Base-by-base conservation (phyloP, 37 sponge, comb jelly and placozoan genomes). In the Beroe forskalii region DNA sequence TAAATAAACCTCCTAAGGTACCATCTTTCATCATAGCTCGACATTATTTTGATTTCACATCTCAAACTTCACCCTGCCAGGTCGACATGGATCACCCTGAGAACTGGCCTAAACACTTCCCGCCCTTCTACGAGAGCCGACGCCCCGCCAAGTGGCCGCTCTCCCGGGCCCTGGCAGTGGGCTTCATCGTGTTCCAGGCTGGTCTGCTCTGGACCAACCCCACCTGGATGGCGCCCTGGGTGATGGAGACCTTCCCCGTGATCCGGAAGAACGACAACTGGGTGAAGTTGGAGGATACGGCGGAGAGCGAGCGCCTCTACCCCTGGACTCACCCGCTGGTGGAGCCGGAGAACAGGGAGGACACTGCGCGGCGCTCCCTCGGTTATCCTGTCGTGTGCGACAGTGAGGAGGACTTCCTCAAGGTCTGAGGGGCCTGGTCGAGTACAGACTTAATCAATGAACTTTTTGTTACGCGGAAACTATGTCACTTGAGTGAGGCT, bases 21-120 rank as follows among this genome's bases (percentile, higher is more conserved):
- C n/a, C n/a, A n/a, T n/a, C n/a, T n/a, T n/a, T n/a, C n/a, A n/a
- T n/a, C n/a, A n/a, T n/a, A n/a, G n/a, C n/a, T n/a, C n/a, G n/a
- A n/a, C n/a, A n/a, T n/a, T n/a, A n/a, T n/a, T n/a, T n/a, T n/a
- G n/a, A n/a, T n/a, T n/a, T n/a, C n/a, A n/a, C n/a, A n/a, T n/a
- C n/a, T n/a, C n/a, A n/a, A n/a, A n/a, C n/a, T n/a, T n/a, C n/a
- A n/a, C n/a, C 35, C 76, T 38, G 3, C 27, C 86, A 80, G 86
- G 42, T 80, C 14, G 86, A 80, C 86, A 80, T 80, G 86, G 86
- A 80, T 17, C 86, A 80, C 30, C 86, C 86, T 25, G 86, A 80
- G 86, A 80, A 80, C 40, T 80, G 86, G 86, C 86, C 86, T 0
- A 80, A 80, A 43, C 86, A 80, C 55, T 80, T 38, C 55, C 86